phyloP scores from a whole-genome alignment of 2,797 vertebrate genomes.

The Chloroceryle inda region DNA sequence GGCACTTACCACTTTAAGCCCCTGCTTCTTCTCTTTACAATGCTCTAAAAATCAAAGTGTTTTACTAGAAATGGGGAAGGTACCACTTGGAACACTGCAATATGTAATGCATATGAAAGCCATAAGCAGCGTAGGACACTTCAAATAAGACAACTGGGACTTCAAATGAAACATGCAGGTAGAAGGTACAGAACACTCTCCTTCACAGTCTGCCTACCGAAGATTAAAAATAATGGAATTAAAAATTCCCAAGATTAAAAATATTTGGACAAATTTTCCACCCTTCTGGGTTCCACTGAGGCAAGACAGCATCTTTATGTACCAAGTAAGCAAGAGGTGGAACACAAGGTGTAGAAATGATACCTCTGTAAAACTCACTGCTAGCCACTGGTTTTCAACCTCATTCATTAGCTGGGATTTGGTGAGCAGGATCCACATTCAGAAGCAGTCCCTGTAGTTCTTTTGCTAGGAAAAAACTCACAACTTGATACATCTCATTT shows the following conservation, averaged over 20 bases:
- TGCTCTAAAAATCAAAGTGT: neutral
- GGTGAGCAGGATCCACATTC: slow-evolving; percentile 85
- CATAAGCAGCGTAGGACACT: neutral
- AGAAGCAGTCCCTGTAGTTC: slow-evolving; percentile 82
- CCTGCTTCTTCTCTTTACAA: neutral
- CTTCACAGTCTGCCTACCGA: neutral
- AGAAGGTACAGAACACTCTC: neutral
- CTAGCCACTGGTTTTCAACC: slow-evolving; percentile 86
- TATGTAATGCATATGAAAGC: neutral
- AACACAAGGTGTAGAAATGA: neutral
- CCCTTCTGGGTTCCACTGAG: neutral
- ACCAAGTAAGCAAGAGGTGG: neutral
- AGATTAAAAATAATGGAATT: neutral
- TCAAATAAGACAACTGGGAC: neutral
- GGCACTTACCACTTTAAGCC: neutral
- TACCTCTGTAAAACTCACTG: slow-evolving; percentile 71
- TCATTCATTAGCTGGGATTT: slow-evolving; percentile 86
- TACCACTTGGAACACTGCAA: neutral
- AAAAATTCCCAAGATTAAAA: neutral
- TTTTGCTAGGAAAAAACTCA: slow-evolving; percentile 79
- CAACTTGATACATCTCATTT: neutral
- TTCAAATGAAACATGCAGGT: fast-evolving
- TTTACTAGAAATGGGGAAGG: neutral
- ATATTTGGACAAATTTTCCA: neutral
- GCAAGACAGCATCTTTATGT: neutral